Conservation (phyloP, 1,140 invertebrate genomes). For the Bombyx mori region DNA sequence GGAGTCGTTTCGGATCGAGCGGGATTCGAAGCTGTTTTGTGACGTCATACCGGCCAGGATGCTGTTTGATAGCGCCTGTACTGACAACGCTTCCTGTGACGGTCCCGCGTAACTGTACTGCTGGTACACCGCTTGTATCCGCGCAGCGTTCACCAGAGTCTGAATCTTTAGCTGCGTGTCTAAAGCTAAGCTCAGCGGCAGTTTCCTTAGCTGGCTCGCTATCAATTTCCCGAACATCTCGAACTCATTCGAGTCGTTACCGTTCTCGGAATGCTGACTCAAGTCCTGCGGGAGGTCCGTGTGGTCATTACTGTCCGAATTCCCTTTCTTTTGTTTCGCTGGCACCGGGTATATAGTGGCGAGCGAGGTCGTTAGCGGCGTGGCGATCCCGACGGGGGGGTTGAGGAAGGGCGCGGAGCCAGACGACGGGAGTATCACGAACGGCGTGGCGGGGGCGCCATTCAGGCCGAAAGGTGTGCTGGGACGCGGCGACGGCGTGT, state of each 20-base stretch:
- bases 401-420: slow-evolving; percentile 50
- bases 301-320: slow-evolving; percentile 38
- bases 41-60: slow-evolving; percentile 57
- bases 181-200: slow-evolving; percentile 59
- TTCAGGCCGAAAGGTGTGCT: slow-evolving; percentile 54
- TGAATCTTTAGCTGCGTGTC: slow-evolving; percentile 65
- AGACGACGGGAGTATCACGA: slow-evolving; percentile 49
- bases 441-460: slow-evolving; percentile 39
- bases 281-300: slow-evolving; percentile 55
- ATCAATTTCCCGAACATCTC: slow-evolving; percentile 67
- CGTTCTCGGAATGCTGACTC: slow-evolving; percentile 58
- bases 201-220: slow-evolving; percentile 56
- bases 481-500: slow-evolving; percentile 60
- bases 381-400: slow-evolving; percentile 58
- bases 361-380: slow-evolving; percentile 52
- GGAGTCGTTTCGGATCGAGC: slow-evolving; percentile 47
- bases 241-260: slow-evolving; percentile 58
- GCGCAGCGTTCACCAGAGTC: slow-evolving; percentile 59
- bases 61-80: slow-evolving; percentile 59
- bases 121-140: slow-evolving; percentile 63
- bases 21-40: slow-evolving; percentile 42
- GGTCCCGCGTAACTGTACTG: slow-evolving; percentile 62
- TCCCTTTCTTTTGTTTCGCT: slow-evolving; percentile 55
- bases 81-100: slow-evolving; percentile 55
- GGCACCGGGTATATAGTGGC: slow-evolving; percentile 58